phyloP scores from a whole-genome alignment of 2,797 vertebrate genomes.

The Nasua narica region DNA sequence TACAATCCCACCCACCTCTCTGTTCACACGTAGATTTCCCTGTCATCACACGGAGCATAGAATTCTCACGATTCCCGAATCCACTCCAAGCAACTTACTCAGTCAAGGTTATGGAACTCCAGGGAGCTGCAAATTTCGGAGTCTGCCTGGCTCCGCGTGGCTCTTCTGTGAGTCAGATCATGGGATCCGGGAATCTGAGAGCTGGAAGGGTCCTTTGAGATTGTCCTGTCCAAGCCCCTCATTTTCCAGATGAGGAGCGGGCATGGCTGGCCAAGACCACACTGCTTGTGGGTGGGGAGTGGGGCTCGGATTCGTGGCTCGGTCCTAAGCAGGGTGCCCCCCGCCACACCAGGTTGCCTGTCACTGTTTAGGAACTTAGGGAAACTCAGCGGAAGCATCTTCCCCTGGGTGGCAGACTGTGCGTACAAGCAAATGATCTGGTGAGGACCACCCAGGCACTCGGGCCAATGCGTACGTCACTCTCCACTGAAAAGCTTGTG shows the following conservation, averaged over 20 bases:
- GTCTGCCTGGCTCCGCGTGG: background rate
- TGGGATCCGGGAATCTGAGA: background rate
- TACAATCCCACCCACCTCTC: accelerated
- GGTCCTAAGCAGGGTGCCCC: background rate
- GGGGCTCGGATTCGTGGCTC: background rate
- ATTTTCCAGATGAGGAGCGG: background rate
- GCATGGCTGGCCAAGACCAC: background rate
- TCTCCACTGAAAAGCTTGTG: background rate
- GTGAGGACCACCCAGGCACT: background rate
- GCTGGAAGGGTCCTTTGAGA: background rate
- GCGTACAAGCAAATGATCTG: background rate
- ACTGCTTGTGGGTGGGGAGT: background rate
- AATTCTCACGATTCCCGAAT: background rate
- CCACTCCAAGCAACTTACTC: background rate
- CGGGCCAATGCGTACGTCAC: background rate
- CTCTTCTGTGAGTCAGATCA: background rate
- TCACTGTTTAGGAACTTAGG: background rate
- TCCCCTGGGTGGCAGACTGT: background rate
- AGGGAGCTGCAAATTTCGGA: background rate
- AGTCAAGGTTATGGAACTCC: background rate
- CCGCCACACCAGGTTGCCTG: background rate
- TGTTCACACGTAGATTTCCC: background rate
- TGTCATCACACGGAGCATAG: background rate
- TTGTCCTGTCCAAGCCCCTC: background rate
- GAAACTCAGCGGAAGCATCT: background rate